Base-by-base conservation (phyloP, 2,113 vertebrate species). In the Leucopsar rothschildi region DNA sequence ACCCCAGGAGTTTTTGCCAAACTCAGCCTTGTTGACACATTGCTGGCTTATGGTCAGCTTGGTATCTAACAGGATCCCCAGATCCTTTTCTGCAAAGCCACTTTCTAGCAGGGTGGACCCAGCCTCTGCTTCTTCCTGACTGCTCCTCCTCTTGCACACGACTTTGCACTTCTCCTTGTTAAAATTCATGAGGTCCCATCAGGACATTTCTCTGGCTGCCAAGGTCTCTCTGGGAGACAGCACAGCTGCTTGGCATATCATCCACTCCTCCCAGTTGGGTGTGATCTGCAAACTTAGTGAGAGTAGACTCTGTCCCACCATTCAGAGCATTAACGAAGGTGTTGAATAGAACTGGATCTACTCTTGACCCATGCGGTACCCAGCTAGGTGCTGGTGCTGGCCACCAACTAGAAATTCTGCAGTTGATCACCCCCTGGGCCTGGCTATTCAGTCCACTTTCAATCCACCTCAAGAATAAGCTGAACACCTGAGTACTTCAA, bases 101-200 rank as follows among this genome's bases (percentile, higher is more conserved):
- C 31, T 73, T 78, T 53, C 60, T 31, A 66, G 5, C 1, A 2
- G 6, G 3, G 4, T 57, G 27, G 4, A 6, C 5, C 3, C 18
- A n/a, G 6, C 10, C 7, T 7, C 15, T 20, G 23, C 6, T 73
- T 14, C 6, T 22, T 45, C 6, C 23, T 84, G 37, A 5, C 10
- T 78, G 11, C 16, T 73, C 22, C 8, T 59, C 13, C 11, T 24
- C 10, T 27, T 10, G 5, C 31, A 29, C 44, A 77, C 19, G 40
- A 39, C 19, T 70, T 60, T 31, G 3, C 9, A 15, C 6, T 61
- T 44, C 31, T 33, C 6, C 10, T 22, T 71, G 28, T 23, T 49
- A 60, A 57, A 82, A 5, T 40, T 70, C 24, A 11, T 29, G 15
- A 72, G 3, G 19, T 11, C 11, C 5, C 23, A 45, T 45, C 11